Conservation (phyloP, 2,113 vertebrate genomes). For the Odocoileus hemionus region DNA sequence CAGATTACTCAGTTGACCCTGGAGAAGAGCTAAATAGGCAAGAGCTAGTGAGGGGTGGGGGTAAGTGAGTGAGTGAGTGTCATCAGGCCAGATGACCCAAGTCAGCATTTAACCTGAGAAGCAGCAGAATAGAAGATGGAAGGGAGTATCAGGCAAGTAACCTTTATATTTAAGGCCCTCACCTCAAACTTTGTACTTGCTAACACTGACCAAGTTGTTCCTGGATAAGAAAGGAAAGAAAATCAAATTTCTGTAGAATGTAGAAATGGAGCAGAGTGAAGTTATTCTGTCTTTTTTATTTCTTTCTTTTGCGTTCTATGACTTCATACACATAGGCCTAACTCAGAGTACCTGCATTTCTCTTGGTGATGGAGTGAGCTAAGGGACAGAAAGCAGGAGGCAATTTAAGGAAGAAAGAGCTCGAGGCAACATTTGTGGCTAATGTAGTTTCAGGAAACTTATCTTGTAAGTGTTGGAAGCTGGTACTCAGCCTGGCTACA, state of each 20-base stretch:
- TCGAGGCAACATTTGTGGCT: neutral
- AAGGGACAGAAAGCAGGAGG: neutral
- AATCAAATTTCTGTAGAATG: neutral
- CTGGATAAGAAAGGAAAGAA: neutral
- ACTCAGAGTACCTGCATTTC: neutral
- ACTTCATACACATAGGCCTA: neutral
- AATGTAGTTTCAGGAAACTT: neutral
- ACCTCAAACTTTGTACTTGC: neutral
- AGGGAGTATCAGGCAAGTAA: neutral
- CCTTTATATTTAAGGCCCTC: neutral
- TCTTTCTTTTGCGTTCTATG: neutral
- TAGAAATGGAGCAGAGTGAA: neutral
- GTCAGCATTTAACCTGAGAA: neutral
- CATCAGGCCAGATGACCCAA: neutral
- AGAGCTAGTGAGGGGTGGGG: neutral
- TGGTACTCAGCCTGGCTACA: neutral
- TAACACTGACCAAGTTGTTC: neutral
- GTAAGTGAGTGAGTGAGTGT: neutral
- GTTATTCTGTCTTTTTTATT: neutral
- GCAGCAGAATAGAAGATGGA: neutral
- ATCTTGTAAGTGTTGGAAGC: neutral
- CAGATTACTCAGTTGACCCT: conserved; percentile 33
- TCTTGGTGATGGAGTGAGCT: neutral
- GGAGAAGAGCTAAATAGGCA: conserved; percentile 7
- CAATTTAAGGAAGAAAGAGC: neutral